These are phyloP conservation scores for Hoplias malabaricus DNA, from an alignment of 2,113 vertebrate species.

Conservation along the genomic window DNA sequence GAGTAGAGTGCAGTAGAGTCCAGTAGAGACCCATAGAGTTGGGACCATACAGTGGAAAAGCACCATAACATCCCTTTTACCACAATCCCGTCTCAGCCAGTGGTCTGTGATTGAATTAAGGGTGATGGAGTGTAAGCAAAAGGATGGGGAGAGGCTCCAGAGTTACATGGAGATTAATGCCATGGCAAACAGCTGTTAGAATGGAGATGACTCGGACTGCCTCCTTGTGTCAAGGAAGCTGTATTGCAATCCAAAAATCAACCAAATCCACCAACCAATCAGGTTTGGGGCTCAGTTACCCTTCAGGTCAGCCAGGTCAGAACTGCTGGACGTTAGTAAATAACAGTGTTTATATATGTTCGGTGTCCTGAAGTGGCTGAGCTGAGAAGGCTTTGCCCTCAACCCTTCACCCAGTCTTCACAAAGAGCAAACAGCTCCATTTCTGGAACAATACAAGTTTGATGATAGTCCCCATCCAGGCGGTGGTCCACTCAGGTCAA, in stretches of 20 bases:
- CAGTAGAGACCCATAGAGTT: no score
- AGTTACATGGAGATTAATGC: slow-evolving; percentile 55
- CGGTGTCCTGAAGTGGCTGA: slow-evolving; percentile 29
- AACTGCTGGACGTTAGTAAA: slow-evolving; percentile 4
- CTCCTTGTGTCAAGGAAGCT: slow-evolving; percentile 57
- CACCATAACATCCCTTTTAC: slow-evolving; percentile 38
- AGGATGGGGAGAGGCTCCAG: slow-evolving; percentile 42
- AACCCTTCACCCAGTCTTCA: slow-evolving; percentile 47
- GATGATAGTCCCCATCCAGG: slow-evolving; percentile 66
- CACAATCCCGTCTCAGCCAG: slow-evolving; percentile 57
- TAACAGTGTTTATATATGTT: not conserved
- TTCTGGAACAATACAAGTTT: slow-evolving; percentile 50
- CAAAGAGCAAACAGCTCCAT: slow-evolving; percentile 47
- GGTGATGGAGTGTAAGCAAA: slow-evolving; percentile 65
- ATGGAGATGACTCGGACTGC: slow-evolving; percentile 53
- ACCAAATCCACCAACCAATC: slow-evolving; percentile 19
- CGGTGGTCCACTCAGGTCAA: slow-evolving; percentile 71
- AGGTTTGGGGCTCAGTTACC: slow-evolving; percentile 20
- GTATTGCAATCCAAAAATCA: slow-evolving; percentile 26
- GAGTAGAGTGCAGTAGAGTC: no score
- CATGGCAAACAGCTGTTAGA: slow-evolving; percentile 57
- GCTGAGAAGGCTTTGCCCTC: slow-evolving; percentile 53
- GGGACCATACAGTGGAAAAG: no score
- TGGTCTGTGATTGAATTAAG: slow-evolving; percentile 56
- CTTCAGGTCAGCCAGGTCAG: slow-evolving; percentile 19